phyloP scores from a whole-genome alignment of 2,888 invertebrate genomes.

The Asteroscopus sphinx region DNA sequence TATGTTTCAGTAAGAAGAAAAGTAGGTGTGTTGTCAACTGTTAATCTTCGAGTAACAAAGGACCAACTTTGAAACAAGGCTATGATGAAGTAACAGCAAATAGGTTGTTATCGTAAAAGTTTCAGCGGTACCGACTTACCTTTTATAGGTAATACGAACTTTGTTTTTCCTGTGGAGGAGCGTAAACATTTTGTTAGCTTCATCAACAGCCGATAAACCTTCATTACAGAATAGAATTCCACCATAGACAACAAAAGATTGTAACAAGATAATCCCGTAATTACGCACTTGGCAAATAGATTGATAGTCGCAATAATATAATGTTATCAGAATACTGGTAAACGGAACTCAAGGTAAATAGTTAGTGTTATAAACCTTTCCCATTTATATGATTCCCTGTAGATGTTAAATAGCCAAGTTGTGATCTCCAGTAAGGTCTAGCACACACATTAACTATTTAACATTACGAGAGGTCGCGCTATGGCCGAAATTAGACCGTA shows the following conservation, averaged over 20 bases:
- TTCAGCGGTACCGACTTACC: constrained; percentile 19
- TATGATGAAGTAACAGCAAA: constrained; percentile 32
- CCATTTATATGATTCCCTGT: too few relatives aligned
- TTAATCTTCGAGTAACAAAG: constrained; percentile 29
- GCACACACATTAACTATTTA: too few relatives aligned
- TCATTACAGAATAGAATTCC: constrained; percentile 1
- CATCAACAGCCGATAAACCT: constrained; percentile 26
- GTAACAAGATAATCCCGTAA: constrained; percentile 13
- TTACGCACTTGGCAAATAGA: background rate
- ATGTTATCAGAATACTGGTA: background rate
- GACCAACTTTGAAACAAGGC: constrained; percentile 25
- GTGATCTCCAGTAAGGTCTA: too few relatives aligned
- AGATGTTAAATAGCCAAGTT: too few relatives aligned
- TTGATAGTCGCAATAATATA: background rate
- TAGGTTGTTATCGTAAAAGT: constrained; percentile 41
- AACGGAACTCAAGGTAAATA: background rate
- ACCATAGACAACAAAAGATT: constrained; percentile 18
- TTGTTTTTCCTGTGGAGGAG: constrained; percentile 18
- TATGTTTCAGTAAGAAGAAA: constrained; percentile 21
- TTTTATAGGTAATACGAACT: constrained; percentile 19
- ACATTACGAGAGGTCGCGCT: too few relatives aligned
- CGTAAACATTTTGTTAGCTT: constrained; percentile 12
- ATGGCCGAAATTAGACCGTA: too few relatives aligned
- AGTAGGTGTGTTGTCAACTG: constrained; percentile 19
- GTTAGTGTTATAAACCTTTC: background rate